Evolutionary conservation across 2,797 vertebrate species (phyloP).

Genomic region (Oreochromis grahami): DNA sequence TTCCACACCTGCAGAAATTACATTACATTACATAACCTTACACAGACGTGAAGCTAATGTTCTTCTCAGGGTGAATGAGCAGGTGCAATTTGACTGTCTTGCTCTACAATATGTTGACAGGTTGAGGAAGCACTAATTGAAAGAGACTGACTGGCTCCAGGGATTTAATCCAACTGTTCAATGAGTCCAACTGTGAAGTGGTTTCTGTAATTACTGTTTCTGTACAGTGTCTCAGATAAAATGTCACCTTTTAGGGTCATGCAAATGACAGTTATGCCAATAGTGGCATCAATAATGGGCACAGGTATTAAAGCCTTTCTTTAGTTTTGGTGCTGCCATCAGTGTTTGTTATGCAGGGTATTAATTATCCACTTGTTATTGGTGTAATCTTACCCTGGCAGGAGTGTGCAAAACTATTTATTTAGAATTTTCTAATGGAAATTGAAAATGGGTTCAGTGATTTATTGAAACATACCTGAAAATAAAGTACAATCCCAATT

Average conservation of each 20-base stretch:
- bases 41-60: background rate
- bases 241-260: background rate
- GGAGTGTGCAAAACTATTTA: background rate
- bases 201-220: background rate
- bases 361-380: background rate
- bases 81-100: background rate
- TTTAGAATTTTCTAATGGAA: background rate
- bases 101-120: background rate
- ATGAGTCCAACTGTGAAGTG: background rate
- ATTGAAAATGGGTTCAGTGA: background rate
- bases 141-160: background rate
- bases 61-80: background rate
- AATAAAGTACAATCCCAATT: background rate
- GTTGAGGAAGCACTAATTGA: background rate
- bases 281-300: background rate
- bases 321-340: background rate
- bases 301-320: background rate
- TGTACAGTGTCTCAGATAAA: background rate
- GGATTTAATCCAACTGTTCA: background rate
- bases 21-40: background rate
- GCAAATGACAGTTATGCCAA: background rate
- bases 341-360: background rate
- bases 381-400: background rate
- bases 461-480: background rate
- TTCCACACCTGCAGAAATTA: background rate